These are phyloP conservation scores for Sula dactylatra DNA, from an alignment of 2,113 vertebrate genomes.

Conservation along the genomic window DNA sequence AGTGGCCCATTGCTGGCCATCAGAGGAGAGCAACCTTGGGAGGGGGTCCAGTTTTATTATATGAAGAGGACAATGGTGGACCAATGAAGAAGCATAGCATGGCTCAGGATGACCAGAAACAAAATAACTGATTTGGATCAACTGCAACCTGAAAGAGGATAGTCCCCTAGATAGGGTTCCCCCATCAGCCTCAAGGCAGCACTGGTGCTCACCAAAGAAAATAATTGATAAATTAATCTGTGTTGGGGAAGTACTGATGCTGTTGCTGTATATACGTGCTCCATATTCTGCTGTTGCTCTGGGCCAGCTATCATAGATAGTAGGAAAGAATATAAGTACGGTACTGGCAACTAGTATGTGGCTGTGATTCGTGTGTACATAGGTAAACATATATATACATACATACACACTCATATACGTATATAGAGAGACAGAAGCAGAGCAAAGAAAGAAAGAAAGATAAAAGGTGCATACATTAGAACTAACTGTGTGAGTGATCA, in stretches of 20 bases:
- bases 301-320: neutral
- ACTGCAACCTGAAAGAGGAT: neutral
- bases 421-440: neutral
- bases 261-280: neutral
- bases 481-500: neutral
- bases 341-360: neutral
- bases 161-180: rapidly evolving
- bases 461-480: neutral
- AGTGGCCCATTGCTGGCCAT: neutral
- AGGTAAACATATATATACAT: neutral
- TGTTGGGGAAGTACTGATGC: neutral
- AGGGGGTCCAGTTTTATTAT: rapidly evolving
- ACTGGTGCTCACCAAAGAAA: neutral
- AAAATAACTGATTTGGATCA: neutral
- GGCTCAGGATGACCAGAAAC: neutral
- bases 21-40: neutral
- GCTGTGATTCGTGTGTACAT: neutral
- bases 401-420: too few relatives aligned
- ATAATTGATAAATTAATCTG: neutral
- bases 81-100: neutral
- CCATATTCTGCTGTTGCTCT: neutral
- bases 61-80: rapidly evolving
- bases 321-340: neutral
- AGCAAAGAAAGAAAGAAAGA: neutral
- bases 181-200: neutral